phyloP scores from a whole-genome alignment of 1,140 invertebrate species.

The Diachasmimorpha longicaudata region DNA sequence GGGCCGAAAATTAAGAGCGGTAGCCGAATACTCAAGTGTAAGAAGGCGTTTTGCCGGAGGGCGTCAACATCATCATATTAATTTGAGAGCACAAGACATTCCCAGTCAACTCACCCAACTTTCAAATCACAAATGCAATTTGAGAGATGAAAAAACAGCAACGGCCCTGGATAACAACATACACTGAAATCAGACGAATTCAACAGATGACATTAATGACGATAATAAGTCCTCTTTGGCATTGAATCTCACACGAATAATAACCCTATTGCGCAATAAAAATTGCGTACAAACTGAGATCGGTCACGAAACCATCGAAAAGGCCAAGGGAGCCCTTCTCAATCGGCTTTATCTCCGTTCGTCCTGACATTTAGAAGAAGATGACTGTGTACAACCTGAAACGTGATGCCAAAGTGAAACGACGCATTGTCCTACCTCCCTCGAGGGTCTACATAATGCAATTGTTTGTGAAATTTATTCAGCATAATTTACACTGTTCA shows the following conservation, averaged over 20 bases:
- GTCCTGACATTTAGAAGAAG: conserved; percentile 36
- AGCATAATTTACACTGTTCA: background rate
- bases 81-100: too few species aligned
- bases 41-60: too few species aligned
- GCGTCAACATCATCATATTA: too few species aligned
- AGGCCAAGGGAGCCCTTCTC: conserved; percentile 36
- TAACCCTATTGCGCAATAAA: background rate
- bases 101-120: too few species aligned
- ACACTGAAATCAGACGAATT: too few species aligned
- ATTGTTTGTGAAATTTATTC: background rate
- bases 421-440: background rate
- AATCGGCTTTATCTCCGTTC: background rate
- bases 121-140: too few species aligned
- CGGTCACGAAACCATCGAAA: conserved; percentile 24
- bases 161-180: too few species aligned
- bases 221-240: background rate
- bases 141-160: too few species aligned
- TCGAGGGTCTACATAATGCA: background rate
- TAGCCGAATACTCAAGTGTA: too few species aligned
- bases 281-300: background rate
- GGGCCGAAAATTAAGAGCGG: background rate
- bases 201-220: background rate
- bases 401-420: conserved; percentile 1
- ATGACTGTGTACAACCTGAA: background rate
- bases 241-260: background rate